phyloP scores from a whole-genome alignment of 2,113 vertebrate species.

The Oceanodroma tethys region DNA sequence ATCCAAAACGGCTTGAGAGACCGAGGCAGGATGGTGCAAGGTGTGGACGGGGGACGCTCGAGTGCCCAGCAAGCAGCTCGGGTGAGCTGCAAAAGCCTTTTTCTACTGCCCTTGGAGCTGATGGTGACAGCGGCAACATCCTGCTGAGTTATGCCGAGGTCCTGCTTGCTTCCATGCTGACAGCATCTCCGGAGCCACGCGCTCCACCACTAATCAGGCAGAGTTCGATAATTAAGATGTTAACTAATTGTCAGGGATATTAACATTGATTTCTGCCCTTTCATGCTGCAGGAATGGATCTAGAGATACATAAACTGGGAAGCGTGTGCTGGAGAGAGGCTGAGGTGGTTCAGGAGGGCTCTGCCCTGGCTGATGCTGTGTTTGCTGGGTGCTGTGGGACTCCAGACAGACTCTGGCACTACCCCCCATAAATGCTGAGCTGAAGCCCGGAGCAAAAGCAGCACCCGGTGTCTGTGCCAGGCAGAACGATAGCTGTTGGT shows the following conservation, averaged over 20 bases:
- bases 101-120: neutral
- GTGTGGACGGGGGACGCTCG: neutral
- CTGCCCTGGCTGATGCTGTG: neutral
- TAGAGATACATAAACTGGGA: neutral
- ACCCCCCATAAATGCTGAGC: neutral
- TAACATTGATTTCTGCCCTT: constrained; percentile 70
- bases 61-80: neutral
- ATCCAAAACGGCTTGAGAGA: neutral
- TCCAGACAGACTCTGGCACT: neutral
- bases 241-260: constrained; percentile 71
- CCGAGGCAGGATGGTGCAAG: neutral
- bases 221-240: constrained; percentile 66
- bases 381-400: neutral
- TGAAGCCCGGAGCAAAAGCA: neutral
- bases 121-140: accelerated
- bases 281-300: neutral
- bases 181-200: neutral
- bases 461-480: neutral
- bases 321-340: accelerated
- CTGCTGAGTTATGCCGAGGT: neutral
- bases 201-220: neutral
- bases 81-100: neutral
- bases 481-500: accelerated
- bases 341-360: neutral
- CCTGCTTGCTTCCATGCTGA: neutral